These are phyloP conservation scores for Tyto alba DNA, from an alignment of 2,113 vertebrate species.

Conservation along the genomic window DNA sequence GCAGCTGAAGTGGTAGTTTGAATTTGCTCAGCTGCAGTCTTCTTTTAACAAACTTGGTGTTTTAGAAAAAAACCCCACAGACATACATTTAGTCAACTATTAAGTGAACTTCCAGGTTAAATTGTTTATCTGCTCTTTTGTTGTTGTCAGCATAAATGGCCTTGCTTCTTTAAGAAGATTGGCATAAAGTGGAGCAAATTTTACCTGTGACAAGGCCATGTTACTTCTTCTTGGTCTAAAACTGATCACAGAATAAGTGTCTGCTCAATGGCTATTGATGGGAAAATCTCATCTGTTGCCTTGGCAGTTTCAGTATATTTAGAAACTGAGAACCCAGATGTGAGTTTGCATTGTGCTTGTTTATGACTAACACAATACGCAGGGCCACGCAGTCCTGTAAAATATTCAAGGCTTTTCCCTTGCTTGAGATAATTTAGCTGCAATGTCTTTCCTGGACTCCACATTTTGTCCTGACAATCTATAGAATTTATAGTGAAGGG, in stretches of 20 bases:
- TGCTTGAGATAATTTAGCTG: not conserved
- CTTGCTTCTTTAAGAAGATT: not conserved
- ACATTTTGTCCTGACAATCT: not conserved
- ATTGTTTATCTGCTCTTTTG: not conserved
- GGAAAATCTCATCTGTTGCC: conserved; percentile 44
- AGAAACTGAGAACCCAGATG: conserved; percentile 35
- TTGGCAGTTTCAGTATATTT: conserved; percentile 39
- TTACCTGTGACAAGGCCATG: not conserved
- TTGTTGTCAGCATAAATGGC: not conserved
- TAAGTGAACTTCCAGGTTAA: not conserved
- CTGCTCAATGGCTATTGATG: conserved; percentile 17
- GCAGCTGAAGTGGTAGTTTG: not conserved
- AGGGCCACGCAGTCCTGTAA: not conserved
- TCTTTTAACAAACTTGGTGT: not conserved
- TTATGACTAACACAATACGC: conserved; percentile 1
- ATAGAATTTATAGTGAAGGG: not conserved
- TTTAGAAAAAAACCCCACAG: not conserved
- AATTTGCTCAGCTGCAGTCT: not conserved
- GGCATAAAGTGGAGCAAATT: not conserved
- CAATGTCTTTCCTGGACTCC: not conserved
- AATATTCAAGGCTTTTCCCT: not conserved
- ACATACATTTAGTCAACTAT: not conserved
- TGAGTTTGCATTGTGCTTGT: not conserved
- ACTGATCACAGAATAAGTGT: conserved; percentile 16
- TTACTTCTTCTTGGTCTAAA: conserved; percentile 12